Conservation (phyloP, 2,888 invertebrate genomes). For the Tinea semifulvella region DNA sequence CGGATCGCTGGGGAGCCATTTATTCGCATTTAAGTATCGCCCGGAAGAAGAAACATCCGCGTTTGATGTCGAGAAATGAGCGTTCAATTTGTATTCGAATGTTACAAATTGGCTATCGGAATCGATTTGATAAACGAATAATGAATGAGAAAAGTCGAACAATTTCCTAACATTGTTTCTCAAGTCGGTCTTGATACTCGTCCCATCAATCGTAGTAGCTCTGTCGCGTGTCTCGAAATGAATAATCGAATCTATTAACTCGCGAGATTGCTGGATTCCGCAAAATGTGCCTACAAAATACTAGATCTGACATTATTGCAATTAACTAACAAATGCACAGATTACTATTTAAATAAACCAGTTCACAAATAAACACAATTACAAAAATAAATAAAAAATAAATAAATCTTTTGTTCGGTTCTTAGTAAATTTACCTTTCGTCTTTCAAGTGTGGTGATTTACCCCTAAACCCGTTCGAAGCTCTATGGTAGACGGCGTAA, state of each 20-base stretch:
- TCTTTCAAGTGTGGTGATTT: constrained; percentile 9
- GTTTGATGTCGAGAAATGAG: constrained; percentile 15
- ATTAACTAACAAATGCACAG: constrained; percentile 1
- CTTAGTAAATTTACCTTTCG: constrained; percentile 9
- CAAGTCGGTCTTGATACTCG: constrained; percentile 11
- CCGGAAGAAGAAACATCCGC: constrained; percentile 15
- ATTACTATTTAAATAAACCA: neutral
- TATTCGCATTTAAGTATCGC: constrained; percentile 34
- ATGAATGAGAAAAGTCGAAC: constrained; percentile 7
- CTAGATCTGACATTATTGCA: constrained; percentile 25
- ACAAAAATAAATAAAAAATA: neutral
- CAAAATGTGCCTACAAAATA: constrained; percentile 22
- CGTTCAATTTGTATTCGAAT: constrained; percentile 9
- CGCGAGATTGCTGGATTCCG: constrained; percentile 56
- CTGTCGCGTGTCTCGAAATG: constrained; percentile 34
- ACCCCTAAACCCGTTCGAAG: constrained; percentile 21
- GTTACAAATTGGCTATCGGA: constrained; percentile 8
- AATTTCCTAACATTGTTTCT: constrained; percentile 11
- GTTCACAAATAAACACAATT: neutral
- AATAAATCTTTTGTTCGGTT: constrained; percentile 10
- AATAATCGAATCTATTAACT: constrained; percentile 64
- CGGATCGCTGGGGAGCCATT: constrained; percentile 31
- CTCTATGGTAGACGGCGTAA: constrained; percentile 30
- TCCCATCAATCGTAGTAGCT: constrained; percentile 41
- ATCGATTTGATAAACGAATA: constrained; percentile 1